Evolutionary conservation across 2,888 invertebrate species (phyloP), one percentile per base, ranked within the genome.

Genomic region (Cylloceria caligata): DNA sequence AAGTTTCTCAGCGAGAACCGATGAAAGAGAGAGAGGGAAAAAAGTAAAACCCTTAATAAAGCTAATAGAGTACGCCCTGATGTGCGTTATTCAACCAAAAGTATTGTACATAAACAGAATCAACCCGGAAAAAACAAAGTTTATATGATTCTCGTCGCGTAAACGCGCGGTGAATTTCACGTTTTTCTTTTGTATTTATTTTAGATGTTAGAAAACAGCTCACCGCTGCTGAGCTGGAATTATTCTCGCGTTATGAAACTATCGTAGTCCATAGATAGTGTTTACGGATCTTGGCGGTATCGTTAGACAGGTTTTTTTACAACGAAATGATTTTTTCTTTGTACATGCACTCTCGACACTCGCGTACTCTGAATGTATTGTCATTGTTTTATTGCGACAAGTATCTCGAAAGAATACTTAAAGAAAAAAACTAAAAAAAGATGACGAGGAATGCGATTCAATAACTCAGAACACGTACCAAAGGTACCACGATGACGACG

Each of bases 21-120:
- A 13, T 0, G 16, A 11, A 45, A 67, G 49, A 67, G 24, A 72
- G 47, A 62, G 11, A 27, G 13, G 11, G 39, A 52, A 69, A 21
- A 19, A 55, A 39, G 30, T 55, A 49, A 73, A 64, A 64, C 68
- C 64, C 42, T 55, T 78, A 67, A n/a, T n/a, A n/a, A 65, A 79
- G 73, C 78, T 81, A 73, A 49, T 64, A 73, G 24, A 71, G 52
- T 64, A 4, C 42, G 27, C 27, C 27, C 42, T 30, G 16, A 72
- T 34, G 52, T 77, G 73, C 55, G 76, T 71, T 72, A 85, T 86
- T 84, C 81, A 81, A 85, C 87, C 86, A 87, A 88, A 88, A 86
- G 76, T 74, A 85, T 84, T 86, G 84, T 87, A 87, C 42, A 83
- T 86, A 85, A 64, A 52, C 7, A 34, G 16, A 34, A 39, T 16